phyloP scores from a whole-genome alignment of 2,113 vertebrate genomes.

The Gorsachius goisagi region DNA sequence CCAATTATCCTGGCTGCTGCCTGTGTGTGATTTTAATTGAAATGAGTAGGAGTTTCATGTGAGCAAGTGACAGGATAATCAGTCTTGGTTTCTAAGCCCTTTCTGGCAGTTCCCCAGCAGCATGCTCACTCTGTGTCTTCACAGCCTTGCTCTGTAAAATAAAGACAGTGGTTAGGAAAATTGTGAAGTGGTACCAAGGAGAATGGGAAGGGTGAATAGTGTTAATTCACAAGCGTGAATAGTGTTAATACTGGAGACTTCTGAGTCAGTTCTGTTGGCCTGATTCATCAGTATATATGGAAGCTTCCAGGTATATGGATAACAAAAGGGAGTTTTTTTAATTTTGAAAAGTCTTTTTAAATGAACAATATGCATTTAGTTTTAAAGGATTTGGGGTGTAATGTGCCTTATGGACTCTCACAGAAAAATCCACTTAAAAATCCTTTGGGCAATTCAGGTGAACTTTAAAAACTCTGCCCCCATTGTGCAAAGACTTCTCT shows the following conservation, averaged over 20 bases:
- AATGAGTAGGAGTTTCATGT: constrained; percentile 31
- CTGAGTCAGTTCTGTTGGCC: neutral
- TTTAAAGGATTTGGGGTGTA: neutral
- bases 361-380: neutral
- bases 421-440: neutral
- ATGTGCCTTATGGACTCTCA: neutral
- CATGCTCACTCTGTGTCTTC: neutral
- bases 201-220: neutral
- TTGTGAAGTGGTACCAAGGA: neutral
- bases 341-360: neutral
- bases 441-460: neutral
- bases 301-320: neutral
- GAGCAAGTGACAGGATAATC: constrained; percentile 19
- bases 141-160: neutral
- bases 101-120: constrained; percentile 8
- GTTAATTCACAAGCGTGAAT: neutral
- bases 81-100: constrained; percentile 18
- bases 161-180: neutral
- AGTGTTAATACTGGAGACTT: neutral
- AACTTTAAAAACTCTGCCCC: neutral
- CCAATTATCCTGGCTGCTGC: constrained; percentile 18
- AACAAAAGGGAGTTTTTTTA: neutral
- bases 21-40: constrained; percentile 30
- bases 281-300: neutral
- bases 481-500: neutral